phyloP scores from a whole-genome alignment of 2,797 vertebrate species.

The Pteronotus mesoamericanus region DNA sequence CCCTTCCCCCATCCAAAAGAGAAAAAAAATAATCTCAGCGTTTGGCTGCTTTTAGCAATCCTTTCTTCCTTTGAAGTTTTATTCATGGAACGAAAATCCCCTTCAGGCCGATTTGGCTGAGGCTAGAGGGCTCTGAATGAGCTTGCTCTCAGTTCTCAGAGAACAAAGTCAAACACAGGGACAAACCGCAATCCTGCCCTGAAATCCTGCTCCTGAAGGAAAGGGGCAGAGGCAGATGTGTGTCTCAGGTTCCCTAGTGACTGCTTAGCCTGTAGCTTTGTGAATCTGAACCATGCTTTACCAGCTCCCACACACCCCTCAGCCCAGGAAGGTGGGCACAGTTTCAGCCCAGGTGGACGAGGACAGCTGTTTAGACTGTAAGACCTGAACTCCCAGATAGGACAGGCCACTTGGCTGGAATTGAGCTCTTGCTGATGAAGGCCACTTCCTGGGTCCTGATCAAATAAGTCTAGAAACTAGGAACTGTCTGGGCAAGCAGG shows the following conservation, averaged over 20 bases:
- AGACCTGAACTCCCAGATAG: background rate
- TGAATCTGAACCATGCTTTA: background rate
- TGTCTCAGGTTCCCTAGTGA: background rate
- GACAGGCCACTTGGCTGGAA: background rate
- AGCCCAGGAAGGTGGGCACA: background rate
- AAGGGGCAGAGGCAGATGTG: background rate
- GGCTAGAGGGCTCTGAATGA: background rate
- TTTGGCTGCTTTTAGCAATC: conserved; percentile 23
- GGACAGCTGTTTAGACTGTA: background rate
- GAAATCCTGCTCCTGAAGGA: background rate
- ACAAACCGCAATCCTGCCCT: background rate
- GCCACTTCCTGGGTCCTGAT: background rate
- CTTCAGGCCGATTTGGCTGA: conserved; percentile 22
- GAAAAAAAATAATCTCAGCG: background rate
- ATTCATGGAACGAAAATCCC: conserved; percentile 46
- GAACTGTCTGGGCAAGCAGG: background rate
- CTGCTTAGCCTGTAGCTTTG: background rate
- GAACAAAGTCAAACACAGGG: background rate
- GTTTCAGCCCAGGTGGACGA: background rate
- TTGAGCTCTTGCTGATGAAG: background rate
- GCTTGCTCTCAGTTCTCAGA: background rate
- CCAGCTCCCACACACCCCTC: background rate
- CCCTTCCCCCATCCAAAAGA: background rate
- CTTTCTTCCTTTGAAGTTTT: conserved; percentile 55
- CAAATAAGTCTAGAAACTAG: background rate